Evolutionary conservation across 2,797 vertebrate genomes (phyloP).

Genomic region (Loriculus beryllinus): DNA sequence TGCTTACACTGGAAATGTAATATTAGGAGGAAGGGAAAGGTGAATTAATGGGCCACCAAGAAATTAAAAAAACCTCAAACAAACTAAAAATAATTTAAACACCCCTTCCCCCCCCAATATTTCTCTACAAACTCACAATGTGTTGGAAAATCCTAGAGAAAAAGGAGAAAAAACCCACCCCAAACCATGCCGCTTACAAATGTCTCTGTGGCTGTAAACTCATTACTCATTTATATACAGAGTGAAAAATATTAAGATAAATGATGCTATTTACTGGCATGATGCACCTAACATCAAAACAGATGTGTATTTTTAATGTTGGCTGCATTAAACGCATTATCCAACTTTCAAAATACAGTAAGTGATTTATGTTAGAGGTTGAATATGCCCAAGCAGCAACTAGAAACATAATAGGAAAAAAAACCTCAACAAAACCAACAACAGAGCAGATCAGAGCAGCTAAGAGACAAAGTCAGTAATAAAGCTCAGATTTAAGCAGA

Average conservation of each 20-base stretch:
- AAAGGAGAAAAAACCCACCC: not conserved
- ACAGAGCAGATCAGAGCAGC: not conserved
- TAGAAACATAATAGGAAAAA: not conserved
- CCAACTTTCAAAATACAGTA: constrained; percentile 41
- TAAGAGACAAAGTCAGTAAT: not conserved
- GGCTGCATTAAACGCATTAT: not conserved
- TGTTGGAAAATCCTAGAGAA: not conserved
- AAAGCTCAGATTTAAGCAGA: not conserved
- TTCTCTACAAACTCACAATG: not conserved
- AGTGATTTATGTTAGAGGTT: constrained; percentile 35
- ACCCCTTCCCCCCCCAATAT: too few species aligned
- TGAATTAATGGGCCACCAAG: not conserved
- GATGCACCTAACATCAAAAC: constrained; percentile 15
- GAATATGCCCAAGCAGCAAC: not conserved
- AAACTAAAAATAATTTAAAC: not conserved
- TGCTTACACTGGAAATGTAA: not conserved
- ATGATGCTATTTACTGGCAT: constrained; percentile 12
- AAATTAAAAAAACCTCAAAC: not conserved
- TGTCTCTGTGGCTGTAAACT: not conserved
- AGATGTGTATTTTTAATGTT: constrained; percentile 24
- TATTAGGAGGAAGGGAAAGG: not conserved
- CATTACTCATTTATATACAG: constrained; percentile 15
- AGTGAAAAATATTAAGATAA: constrained; percentile 40
- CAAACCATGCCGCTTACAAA: not conserved
- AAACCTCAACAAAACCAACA: not conserved